Evolutionary conservation across 1,140 invertebrate species (phyloP).

Genomic region (Cydia pomonella): DNA sequence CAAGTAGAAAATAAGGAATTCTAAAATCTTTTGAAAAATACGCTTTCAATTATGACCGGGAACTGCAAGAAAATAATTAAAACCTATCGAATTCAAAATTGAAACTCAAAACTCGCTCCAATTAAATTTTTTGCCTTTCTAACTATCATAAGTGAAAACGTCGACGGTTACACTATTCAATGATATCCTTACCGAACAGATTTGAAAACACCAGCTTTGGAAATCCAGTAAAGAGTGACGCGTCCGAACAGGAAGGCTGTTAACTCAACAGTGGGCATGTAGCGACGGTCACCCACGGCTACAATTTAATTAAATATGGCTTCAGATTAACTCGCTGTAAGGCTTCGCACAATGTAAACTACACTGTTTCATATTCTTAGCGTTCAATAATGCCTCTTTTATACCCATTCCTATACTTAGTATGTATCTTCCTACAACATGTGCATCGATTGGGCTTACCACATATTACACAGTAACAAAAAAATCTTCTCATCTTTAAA

Average conservation of each 20-base stretch:
- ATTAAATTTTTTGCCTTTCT: neutral
- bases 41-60: neutral
- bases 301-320: constrained; percentile 80
- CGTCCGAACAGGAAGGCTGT: constrained; percentile 54
- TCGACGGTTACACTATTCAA: neutral
- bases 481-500: too few species aligned
- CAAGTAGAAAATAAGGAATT: constrained; percentile 33
- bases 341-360: constrained; percentile 69
- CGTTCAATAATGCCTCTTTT: constrained; percentile 29
- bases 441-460: neutral
- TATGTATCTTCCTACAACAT: neutral
- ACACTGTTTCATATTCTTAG: constrained; percentile 71
- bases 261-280: constrained; percentile 58
- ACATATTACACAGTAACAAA: neutral
- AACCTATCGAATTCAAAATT: neutral
- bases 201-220: neutral
- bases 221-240: constrained; percentile 30
- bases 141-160: neutral
- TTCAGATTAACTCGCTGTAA: constrained; percentile 73
- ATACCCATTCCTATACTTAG: neutral
- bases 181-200: neutral
- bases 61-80: too few species aligned
- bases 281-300: constrained; percentile 59
- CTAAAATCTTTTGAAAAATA: constrained; percentile 6
- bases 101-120: neutral